Evolutionary conservation across 2,888 invertebrate genomes (phyloP).

Genomic region (Eudemis profundana): DNA sequence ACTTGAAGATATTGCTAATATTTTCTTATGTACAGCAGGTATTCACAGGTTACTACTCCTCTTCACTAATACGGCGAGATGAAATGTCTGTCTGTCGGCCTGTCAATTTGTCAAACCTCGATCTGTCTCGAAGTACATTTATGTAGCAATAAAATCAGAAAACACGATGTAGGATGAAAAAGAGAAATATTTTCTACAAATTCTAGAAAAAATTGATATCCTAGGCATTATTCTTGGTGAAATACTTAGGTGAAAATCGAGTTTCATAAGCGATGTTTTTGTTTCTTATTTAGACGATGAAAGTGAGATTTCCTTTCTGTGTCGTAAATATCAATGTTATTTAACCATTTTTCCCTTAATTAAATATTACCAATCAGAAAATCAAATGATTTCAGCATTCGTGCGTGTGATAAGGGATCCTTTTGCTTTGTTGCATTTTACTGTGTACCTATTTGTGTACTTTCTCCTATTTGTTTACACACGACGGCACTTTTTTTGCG

Average conservation of each 20-base stretch:
- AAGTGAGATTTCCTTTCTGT: too few species aligned
- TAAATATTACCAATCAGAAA: too few species aligned
- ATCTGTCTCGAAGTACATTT: slow-evolving; percentile 15
- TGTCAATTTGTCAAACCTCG: slow-evolving; percentile 41
- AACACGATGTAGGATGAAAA: not conserved
- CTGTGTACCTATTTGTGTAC: too few species aligned
- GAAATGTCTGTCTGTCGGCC: slow-evolving; percentile 32
- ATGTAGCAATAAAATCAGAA: slow-evolving; percentile 5
- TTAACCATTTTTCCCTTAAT: too few species aligned
- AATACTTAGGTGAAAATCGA: not conserved
- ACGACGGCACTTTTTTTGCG: too few species aligned
- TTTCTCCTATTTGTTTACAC: too few species aligned
- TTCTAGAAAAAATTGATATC: not conserved
- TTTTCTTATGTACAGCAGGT: not conserved
- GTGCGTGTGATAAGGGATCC: too few species aligned
- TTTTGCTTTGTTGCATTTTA: too few species aligned
- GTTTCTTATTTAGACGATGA: not conserved
- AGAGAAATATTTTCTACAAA: not conserved
- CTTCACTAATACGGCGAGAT: slow-evolving; percentile 19
- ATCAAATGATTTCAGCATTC: too few species aligned
- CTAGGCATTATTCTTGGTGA: not conserved
- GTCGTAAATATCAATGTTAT: too few species aligned
- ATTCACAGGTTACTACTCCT: not conserved
- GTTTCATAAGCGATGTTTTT: not conserved
- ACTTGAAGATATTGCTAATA: too few species aligned